Evolutionary conservation across 2,113 vertebrate genomes (phyloP), one percentile per base, ranked within the genome.

Genomic region (Urocitellus parryii): DNA sequence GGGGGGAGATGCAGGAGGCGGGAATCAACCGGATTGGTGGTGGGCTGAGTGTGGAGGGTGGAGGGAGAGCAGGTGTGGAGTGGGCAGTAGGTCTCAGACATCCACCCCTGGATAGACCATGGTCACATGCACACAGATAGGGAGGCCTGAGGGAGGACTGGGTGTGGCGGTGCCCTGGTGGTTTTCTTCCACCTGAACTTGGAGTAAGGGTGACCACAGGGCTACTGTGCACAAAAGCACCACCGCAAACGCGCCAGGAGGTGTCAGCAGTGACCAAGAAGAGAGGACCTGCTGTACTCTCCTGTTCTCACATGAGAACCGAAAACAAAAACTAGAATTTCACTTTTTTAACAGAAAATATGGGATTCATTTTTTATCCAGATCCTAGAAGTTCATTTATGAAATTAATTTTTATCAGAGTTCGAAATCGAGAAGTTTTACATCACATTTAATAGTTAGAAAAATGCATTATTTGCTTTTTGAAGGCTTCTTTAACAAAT

Each of bases 321-420:
- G 93, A 32, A 74, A 72, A 77, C 7, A 95, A 56, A 91, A 63
- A 68, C 6, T 58, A 4, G 9, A 90, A 61, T 90, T 94, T 81
- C 70, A 78, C 61, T 96, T 88, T 39, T 78, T 48, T 76, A 88
- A 48, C 9, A 63, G 70, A 84, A 79, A 74, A 53, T 89, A 63
- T 51, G 39, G 11, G 81, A 58, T 5, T 94, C 91, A 85, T n/a
- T 70, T 77, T 72, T 56, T 70, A 14, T 51, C 45, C 56, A 83
- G 85, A 63, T 63, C 68, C 61, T 81, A 78, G 45, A 80, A 63
- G 14, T 58, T 48, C 58, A 68, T 72, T 81, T 80, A 83, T 94
- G 25, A 92, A 96, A 45, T 10, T 63, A 89, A 65, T 58, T 61
- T 90, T n/a, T 85, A 18, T 72, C 34, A 20, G 2, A 77, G 89